Evolutionary conservation across 2,888 invertebrate genomes (phyloP).

Genomic region (Schrankia costaestrigalis): DNA sequence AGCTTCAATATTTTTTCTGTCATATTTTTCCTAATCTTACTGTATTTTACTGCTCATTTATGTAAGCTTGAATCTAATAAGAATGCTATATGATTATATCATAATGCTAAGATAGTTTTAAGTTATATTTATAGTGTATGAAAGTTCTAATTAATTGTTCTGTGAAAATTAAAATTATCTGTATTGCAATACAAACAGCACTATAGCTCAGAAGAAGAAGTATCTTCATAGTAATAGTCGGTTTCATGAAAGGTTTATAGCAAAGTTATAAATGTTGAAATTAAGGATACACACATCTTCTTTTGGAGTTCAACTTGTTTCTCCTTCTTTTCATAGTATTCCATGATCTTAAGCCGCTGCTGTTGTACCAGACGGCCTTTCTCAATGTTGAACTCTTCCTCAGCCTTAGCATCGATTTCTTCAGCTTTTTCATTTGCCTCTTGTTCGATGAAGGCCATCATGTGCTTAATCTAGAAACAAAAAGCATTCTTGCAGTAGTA

Average conservation of each 20-base stretch:
- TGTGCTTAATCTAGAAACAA: conserved; percentile 95
- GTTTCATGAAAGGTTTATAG: not conserved
- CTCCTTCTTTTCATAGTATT: conserved; percentile 99
- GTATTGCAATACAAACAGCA: too few species aligned
- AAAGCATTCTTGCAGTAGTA: conserved; percentile 25
- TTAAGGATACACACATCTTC: conserved; percentile 89
- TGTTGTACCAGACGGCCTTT: conserved; percentile 99
- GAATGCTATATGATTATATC: too few species aligned
- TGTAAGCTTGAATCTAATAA: too few species aligned
- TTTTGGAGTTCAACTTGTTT: conserved; percentile 99
- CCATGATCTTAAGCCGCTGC: conserved; percentile 99
- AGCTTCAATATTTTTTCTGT: too few species aligned
- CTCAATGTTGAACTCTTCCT: conserved; percentile 99
- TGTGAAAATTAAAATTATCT: too few species aligned
- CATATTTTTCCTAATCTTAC: too few species aligned
- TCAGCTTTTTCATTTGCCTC: conserved; percentile 99
- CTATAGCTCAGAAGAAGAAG: too few species aligned
- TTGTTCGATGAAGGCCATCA: conserved; percentile 99
- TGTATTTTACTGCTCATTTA: too few species aligned
- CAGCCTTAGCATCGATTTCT: conserved; percentile 99
- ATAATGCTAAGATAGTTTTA: too few species aligned
- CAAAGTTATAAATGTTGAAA: not conserved
- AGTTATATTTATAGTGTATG: too few species aligned
- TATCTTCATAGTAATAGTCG: not conserved
- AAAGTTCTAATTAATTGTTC: too few species aligned